A percentile compares a stretch with the other conserved stretches of the same genome.
These are phyloP conservation scores for Nycticebus coucang DNA, from an alignment of 2,113 vertebrate genomes.

Conservation along the genomic window DNA sequence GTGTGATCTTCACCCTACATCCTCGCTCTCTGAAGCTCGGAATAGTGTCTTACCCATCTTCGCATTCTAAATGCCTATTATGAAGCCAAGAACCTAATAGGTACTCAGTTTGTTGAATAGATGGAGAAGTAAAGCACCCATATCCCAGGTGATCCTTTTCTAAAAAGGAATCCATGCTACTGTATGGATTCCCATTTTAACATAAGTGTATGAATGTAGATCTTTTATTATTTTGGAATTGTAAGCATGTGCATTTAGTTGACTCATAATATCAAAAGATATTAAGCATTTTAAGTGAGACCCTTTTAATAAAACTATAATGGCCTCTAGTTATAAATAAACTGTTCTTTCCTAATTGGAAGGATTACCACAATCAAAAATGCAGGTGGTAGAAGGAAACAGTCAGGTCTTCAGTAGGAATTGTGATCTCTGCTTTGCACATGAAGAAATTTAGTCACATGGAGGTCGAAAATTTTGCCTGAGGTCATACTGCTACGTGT, in stretches of 20 bases:
- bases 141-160: neutral
- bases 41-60: neutral
- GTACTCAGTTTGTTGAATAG: neutral
- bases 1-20: neutral
- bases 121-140: neutral
- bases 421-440: neutral
- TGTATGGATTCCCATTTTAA: neutral
- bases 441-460: constrained; percentile 27
- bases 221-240: neutral
- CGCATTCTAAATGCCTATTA: neutral
- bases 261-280: neutral
- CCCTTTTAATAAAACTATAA: neutral
- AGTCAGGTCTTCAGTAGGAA: neutral
- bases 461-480: constrained; percentile 39
- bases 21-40: neutral
- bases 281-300: neutral
- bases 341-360: neutral
- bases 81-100: neutral
- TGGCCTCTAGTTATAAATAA: neutral
- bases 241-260: neutral
- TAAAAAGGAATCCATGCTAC: neutral
- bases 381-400: neutral
- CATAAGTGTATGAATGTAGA: neutral
- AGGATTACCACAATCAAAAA: neutral
- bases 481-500: neutral